Percentiles rank a stretch among this genome's conserved stretches.
phyloP scores from a whole-genome alignment of 2,888 invertebrate species.

The Glaucopsyche alexis region DNA sequence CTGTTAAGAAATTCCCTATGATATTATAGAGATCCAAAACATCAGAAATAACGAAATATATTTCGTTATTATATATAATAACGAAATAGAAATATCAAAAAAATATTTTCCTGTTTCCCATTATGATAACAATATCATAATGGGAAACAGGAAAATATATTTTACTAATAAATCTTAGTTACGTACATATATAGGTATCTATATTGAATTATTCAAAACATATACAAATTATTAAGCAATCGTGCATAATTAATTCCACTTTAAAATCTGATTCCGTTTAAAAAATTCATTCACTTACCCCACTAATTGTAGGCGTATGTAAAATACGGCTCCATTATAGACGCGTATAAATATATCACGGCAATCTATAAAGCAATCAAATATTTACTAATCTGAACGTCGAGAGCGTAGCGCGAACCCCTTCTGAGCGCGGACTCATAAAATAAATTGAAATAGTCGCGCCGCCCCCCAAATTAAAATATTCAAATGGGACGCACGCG shows the following conservation, averaged over 20 bases:
- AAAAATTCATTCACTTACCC: constrained; percentile 22
- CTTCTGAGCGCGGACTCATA: constrained; percentile 76
- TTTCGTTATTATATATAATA: no score
- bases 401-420: constrained; percentile 71
- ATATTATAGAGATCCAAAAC: no score
- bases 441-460: constrained; percentile 81
- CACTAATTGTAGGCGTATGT: constrained; percentile 14
- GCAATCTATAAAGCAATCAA: constrained; percentile 78
- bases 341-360: constrained; percentile 54
- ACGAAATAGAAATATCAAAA: no score
- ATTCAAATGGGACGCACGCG: constrained; percentile 81
- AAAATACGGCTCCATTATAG: constrained; percentile 23
- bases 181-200: no score
- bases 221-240: neutral
- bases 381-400: constrained; percentile 79
- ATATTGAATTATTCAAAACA: neutral
- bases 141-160: neutral
- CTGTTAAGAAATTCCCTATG: no score
- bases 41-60: no score
- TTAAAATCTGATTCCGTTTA: constrained; percentile 15
- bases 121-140: no score
- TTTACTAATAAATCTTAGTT: neutral
- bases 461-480: constrained; percentile 80
- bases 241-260: constrained; percentile 14
- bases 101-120: no score